Evolutionary conservation across 2,888 invertebrate species (phyloP).

Genomic region (Hyposoter dolosus): DNA sequence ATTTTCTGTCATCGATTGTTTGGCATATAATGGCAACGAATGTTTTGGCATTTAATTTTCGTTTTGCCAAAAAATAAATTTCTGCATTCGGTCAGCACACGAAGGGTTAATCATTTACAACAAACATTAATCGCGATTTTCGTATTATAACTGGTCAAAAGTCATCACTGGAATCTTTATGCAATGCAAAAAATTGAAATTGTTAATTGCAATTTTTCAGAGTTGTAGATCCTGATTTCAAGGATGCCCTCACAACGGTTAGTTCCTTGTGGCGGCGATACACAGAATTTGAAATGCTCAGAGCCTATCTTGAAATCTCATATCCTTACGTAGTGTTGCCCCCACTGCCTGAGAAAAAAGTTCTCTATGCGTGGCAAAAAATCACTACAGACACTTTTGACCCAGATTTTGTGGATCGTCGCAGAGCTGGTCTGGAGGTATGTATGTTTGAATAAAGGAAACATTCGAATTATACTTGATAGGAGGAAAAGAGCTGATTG

Average conservation of each 20-base stretch:
- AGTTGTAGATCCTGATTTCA: constrained; percentile 88
- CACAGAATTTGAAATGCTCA: constrained; percentile 93
- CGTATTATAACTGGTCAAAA: neutral
- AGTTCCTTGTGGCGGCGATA: constrained; percentile 92
- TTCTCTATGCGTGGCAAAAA: constrained; percentile 92
- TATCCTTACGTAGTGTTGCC: constrained; percentile 94
- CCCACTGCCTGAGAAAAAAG: constrained; percentile 92
- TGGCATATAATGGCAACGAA: no score
- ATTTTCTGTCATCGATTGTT: no score
- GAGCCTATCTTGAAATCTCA: constrained; percentile 91
- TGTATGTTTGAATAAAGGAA: constrained; percentile 18
- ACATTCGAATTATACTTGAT: neutral
- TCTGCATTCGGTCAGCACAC: no score
- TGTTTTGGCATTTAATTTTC: no score
- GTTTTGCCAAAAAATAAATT: no score
- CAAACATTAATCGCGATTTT: neutral
- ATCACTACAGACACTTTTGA: constrained; percentile 92
- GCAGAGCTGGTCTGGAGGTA: constrained; percentile 92
- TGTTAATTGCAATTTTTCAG: constrained; percentile 83
- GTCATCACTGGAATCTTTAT: neutral
- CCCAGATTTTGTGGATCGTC: constrained; percentile 93
- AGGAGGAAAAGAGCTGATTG: neutral
- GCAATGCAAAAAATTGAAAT: no score
- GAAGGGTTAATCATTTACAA: neutral
- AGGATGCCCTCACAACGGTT: constrained; percentile 87